Conservation (phyloP, 2,888 invertebrate species). For the Pycnomerus fuliginosus region DNA sequence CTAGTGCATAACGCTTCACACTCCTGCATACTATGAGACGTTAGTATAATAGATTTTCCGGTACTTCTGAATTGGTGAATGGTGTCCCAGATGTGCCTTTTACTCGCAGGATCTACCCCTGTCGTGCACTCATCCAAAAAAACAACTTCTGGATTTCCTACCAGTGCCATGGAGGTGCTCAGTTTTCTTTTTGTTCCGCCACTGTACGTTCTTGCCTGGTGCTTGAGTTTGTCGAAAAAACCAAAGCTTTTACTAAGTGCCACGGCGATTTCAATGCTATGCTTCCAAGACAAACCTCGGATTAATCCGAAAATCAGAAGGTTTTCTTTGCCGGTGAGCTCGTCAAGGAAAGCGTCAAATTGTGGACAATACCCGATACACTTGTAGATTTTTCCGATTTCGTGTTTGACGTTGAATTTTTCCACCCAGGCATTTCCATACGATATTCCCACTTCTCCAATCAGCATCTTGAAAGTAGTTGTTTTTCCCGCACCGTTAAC, state of each 20-base stretch:
- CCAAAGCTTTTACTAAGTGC: constrained; percentile 42
- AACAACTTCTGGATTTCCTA: constrained; percentile 54
- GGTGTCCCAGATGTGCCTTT: constrained; percentile 73
- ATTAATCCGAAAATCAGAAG: constrained; percentile 52
- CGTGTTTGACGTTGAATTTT: constrained; percentile 37
- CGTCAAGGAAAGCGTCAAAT: constrained; percentile 53
- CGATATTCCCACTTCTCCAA: constrained; percentile 71
- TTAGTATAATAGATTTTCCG: constrained; percentile 72
- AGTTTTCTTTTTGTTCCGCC: constrained; percentile 57
- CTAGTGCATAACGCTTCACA: constrained; percentile 77
- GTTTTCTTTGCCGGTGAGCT: constrained; percentile 54
- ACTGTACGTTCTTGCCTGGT: constrained; percentile 43
- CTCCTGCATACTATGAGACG: constrained; percentile 82
- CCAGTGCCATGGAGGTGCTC: constrained; percentile 54
- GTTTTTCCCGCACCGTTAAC: too few relatives aligned
- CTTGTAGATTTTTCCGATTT: constrained; percentile 58
- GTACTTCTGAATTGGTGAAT: constrained; percentile 63
- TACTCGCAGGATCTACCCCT: constrained; percentile 72
- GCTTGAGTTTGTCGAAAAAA: constrained; percentile 45
- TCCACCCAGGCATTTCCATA: constrained; percentile 65
- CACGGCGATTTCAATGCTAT: constrained; percentile 31
- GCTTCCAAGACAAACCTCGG: constrained; percentile 44
- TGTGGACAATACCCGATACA: constrained; percentile 59
- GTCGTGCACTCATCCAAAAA: constrained; percentile 54
- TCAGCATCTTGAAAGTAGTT: constrained; percentile 84